Base-by-base conservation (phyloP, 1,140 invertebrate genomes). In the Drosophila persimilis region DNA sequence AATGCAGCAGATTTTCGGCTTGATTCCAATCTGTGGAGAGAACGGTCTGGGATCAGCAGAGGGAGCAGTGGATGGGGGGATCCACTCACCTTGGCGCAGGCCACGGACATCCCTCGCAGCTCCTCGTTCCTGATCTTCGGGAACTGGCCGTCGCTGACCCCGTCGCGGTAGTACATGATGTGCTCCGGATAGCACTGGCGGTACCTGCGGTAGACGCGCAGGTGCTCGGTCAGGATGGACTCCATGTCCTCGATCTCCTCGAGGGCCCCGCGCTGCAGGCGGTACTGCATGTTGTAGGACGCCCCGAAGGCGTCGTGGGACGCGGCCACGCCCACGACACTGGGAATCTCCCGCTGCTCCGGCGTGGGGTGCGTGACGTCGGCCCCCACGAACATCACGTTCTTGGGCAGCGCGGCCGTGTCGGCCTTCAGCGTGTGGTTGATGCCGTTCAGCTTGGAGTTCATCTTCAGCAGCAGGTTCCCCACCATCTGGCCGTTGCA, bases 141-240 rank as follows among this genome's bases (percentile, higher is more conserved):
- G 89, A 98, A 97, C 75, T 98, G 96, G 0, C 97, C 97, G 80
- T 98, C 97, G 3, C 95, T 96, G 0, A 98, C 97, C 4, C 97
- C 97, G 88, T 98, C 97, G 7, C 97, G 93, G 89, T 95, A 98
- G 59, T 96, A 95, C 26, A 97, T 92, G 48, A 97, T 95, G 41
- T 92, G 92, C 0, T 92, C 71, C 0, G 96, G 96, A 76, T 94
- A 92, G 3, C 41, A 11, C 0, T 71, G 9, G 0, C 77, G 88
- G 26, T 92, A 93, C 24, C 77, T 77, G 0, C 77, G 13, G 59
- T 93, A 93, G 59, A 95, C 95, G 1, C 77, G 51, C 50, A 92
- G 70, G 50, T 92, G 90, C 13, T 83, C 78, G 17, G 84, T 80
- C 50, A 96, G 93, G 74, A 98, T 97, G 1, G 94, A 92, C 74